Conservation (phyloP, 1,140 invertebrate species). For the Cydia pomonella region DNA sequence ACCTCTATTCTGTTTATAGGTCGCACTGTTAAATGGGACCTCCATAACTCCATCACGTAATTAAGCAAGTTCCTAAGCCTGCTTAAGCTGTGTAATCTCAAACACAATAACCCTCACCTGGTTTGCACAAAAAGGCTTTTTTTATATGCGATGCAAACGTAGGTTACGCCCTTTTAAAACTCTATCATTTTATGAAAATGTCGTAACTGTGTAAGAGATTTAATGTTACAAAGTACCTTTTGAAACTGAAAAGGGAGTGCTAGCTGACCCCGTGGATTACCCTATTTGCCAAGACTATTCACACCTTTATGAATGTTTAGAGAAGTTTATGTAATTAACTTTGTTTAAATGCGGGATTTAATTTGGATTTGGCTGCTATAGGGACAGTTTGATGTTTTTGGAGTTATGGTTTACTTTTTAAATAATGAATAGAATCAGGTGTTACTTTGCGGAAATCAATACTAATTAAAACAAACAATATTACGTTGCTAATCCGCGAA, state of each 20-base stretch:
- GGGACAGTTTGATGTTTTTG: background rate
- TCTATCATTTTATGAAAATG: background rate
- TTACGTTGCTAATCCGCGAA: too few species aligned
- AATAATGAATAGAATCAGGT: too few species aligned
- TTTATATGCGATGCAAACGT: background rate
- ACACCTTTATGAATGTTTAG: conserved; percentile 1
- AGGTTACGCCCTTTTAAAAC: background rate
- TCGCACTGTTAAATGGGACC: background rate
- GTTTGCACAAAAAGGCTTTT: background rate
- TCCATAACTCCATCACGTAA: conserved; percentile 1
- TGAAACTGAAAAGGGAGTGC: background rate
- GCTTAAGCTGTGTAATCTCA: conserved; percentile 11
- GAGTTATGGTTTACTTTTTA: background rate
- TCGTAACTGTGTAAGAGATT: background rate
- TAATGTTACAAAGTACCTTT: background rate
- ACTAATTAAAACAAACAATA: too few species aligned
- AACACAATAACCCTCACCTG: background rate
- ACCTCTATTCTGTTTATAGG: background rate
- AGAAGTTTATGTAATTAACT: background rate
- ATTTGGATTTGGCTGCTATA: background rate
- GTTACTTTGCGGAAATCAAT: too few species aligned
- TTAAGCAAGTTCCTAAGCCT: conserved; percentile 5
- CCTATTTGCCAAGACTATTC: conserved; percentile 13
- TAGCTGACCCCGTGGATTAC: background rate
- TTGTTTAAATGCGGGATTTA: background rate